Evolutionary conservation across 2,888 invertebrate genomes (phyloP).

Genomic region (Rhyacophila evoluta): DNA sequence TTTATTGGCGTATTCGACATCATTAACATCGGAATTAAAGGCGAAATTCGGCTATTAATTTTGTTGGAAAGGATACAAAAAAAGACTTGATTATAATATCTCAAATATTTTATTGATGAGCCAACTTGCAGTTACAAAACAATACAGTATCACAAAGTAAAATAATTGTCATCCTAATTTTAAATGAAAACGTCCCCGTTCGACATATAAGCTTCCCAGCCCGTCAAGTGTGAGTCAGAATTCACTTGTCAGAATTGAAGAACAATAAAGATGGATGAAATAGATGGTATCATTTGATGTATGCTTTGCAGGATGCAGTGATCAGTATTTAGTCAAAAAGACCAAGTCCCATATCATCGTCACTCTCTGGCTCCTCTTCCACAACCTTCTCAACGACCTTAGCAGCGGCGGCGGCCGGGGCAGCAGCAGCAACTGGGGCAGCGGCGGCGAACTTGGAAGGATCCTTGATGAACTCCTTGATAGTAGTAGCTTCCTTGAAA

Average conservation of each 20-base stretch:
- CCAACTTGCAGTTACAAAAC: neutral
- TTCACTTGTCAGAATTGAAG: neutral
- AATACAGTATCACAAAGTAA: neutral
- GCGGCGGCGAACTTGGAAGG: slow-evolving; percentile 92
- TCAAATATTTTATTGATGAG: slow-evolving; percentile 43
- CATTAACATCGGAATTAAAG: too few species aligned
- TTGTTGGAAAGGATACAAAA: neutral
- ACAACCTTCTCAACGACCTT: slow-evolving; percentile 79
- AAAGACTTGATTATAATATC: neutral
- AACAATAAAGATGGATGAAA: too few species aligned
- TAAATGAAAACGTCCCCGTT: slow-evolving; percentile 35
- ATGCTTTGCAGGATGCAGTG: neutral
- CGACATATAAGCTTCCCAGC: slow-evolving; percentile 53
- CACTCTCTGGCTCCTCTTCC: slow-evolving; percentile 84
- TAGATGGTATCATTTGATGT: too few species aligned
- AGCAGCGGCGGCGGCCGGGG: slow-evolving; percentile 73
- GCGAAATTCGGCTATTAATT: too few species aligned
- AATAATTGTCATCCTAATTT: neutral
- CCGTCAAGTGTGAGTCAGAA: slow-evolving; percentile 51
- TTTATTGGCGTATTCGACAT: too few species aligned
- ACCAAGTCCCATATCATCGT: slow-evolving; percentile 98
- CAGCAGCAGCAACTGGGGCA: slow-evolving; percentile 74
- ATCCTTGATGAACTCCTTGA: slow-evolving; percentile 95
- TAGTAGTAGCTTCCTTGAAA: slow-evolving; percentile 93
- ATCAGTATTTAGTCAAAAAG: slow-evolving; percentile 80